Conservation (phyloP, 2,797 vertebrate species). For the Urocyon cinereoargenteus region DNA sequence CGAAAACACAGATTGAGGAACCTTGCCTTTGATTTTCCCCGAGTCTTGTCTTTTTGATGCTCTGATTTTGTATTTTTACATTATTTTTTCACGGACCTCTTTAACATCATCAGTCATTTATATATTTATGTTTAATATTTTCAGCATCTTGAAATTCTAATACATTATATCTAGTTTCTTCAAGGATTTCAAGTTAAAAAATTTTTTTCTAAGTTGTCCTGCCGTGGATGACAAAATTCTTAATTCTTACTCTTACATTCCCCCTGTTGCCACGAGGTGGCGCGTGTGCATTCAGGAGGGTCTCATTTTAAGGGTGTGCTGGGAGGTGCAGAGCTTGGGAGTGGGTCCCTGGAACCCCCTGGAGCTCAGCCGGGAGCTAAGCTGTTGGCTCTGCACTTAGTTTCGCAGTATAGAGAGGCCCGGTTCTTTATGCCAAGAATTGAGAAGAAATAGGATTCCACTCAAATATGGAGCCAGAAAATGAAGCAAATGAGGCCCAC, state of each 20-base stretch:
- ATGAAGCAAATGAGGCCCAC: not conserved
- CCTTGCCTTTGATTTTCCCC: not conserved
- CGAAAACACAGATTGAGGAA: not conserved
- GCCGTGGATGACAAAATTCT: not conserved
- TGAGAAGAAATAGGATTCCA: not conserved
- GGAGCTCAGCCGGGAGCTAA: no score
- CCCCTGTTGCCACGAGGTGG: not conserved
- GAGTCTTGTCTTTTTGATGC: not conserved
- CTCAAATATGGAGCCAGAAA: not conserved
- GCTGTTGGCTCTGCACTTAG: not conserved
- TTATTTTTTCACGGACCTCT: slow-evolving; percentile 4
- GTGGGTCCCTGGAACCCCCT: no score
- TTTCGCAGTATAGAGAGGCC: not conserved
- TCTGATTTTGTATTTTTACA: slow-evolving; percentile 42
- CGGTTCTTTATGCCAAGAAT: not conserved
- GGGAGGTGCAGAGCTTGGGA: rapidly evolving
- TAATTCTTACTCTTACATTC: not conserved
- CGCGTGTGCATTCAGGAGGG: rapidly evolving
- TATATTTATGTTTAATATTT: not conserved
- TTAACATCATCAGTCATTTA: not conserved
- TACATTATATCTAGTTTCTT: not conserved
- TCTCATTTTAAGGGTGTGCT: not conserved
- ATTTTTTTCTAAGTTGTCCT: no score
- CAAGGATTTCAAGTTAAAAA: not conserved
- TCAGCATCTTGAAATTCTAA: not conserved